Percentiles rank a stretch among this genome's conserved stretches.
phyloP scores from a whole-genome alignment of 2,888 invertebrate genomes.

The Napeogenes inachia region DNA sequence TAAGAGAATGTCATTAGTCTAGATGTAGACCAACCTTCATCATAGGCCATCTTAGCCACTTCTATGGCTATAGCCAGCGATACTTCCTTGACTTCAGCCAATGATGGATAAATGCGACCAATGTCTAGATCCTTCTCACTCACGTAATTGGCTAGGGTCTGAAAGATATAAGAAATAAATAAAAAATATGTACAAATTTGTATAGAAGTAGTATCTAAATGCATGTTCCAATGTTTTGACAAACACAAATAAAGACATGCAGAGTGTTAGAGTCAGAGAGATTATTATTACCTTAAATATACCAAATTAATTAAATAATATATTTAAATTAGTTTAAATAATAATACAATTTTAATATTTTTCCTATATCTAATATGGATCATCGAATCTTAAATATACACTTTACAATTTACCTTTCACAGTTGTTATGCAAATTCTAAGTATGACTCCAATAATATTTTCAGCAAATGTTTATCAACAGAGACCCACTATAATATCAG shows the following conservation, averaged over 20 bases:
- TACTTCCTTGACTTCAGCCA: slow-evolving; percentile 88
- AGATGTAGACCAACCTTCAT: slow-evolving; percentile 79
- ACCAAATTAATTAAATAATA: too few relatives aligned
- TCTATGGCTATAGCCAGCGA: slow-evolving; percentile 93
- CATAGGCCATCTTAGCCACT: slow-evolving; percentile 93
- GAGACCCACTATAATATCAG: background rate
- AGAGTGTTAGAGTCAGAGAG: too few relatives aligned
- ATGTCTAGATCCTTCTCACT: slow-evolving; percentile 86
- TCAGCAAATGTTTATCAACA: slow-evolving; percentile 7
- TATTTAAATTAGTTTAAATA: too few relatives aligned
- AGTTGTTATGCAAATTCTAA: background rate
- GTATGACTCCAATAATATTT: background rate
- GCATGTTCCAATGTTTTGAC: too few relatives aligned
- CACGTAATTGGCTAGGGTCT: slow-evolving; percentile 90
- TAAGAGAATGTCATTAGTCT: slow-evolving; percentile 17
- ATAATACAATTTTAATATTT: too few relatives aligned
- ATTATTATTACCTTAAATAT: too few relatives aligned
- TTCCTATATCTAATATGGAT: too few relatives aligned
- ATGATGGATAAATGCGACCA: slow-evolving; percentile 96
- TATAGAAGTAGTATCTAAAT: too few relatives aligned
- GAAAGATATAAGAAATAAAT: slow-evolving; percentile 32
- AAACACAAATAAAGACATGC: too few relatives aligned
- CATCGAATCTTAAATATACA: too few relatives aligned
- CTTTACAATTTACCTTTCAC: background rate
- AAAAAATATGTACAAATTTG: too few relatives aligned